Percentiles rank a stretch among this genome's conserved stretches.
Conservation (phyloP, 1,140 invertebrate species). For the Nautilus pompilius region DNA sequence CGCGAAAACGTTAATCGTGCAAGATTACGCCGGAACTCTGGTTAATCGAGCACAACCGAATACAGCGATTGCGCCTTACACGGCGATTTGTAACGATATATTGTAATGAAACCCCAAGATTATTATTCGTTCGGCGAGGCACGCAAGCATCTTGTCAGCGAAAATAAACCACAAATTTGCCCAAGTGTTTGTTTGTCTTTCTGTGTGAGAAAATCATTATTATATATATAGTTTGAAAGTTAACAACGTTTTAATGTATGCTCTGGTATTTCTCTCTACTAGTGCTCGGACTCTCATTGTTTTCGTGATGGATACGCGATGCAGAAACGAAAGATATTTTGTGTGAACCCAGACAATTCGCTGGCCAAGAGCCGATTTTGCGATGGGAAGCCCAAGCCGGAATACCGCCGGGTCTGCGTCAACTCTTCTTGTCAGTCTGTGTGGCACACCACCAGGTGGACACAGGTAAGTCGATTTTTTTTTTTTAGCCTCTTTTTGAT, state of each 20-base stretch:
- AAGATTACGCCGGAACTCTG: too few species aligned
- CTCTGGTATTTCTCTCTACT: not conserved
- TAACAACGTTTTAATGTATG: not conserved
- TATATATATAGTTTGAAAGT: not conserved
- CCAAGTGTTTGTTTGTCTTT: constrained; percentile 3
- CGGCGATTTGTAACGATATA: not conserved
- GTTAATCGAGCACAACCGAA: too few species aligned
- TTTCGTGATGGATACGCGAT: constrained; percentile 12
- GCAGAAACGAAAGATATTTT: constrained; percentile 8
- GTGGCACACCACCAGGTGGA: constrained; percentile 33
- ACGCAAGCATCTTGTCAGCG: constrained; percentile 5
- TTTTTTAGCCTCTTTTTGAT: not conserved
- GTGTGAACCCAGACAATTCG: constrained; percentile 8
- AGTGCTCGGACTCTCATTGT: constrained; percentile 14
- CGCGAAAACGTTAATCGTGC: too few species aligned
- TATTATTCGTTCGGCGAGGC: not conserved
- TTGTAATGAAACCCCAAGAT: not conserved
- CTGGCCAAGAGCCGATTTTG: constrained; percentile 1
- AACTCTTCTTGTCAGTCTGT: constrained; percentile 16
- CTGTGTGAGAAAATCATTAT: not conserved
- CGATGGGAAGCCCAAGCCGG: not conserved
- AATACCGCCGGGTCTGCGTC: constrained; percentile 16
- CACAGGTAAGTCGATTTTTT: constrained; percentile 19
- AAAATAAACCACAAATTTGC: constrained; percentile 11
- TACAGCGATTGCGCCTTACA: too few species aligned